Evolutionary conservation across 64 coral and sea anemone species (phyloP).

Genomic region (Montipora cactus): DNA sequence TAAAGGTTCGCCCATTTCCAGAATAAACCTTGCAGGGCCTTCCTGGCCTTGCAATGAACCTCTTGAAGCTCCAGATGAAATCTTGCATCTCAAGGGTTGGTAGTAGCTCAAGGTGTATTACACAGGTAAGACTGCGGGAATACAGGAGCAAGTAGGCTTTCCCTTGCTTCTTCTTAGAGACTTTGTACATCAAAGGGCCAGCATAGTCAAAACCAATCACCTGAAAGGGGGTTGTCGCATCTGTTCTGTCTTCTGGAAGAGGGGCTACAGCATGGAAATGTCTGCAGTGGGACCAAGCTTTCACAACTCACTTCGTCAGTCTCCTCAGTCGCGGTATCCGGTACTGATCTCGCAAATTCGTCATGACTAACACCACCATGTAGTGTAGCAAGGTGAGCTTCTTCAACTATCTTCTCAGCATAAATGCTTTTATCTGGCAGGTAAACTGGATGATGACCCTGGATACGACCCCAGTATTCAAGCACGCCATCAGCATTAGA

Average conservation of each 20-base stretch:
- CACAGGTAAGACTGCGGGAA: neutral
- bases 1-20: conserved; percentile 10
- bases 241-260: no score
- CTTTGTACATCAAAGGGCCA: no score
- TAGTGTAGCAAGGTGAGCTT: neutral
- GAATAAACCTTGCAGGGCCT: neutral
- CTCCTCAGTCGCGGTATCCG: no score
- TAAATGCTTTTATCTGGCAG: neutral
- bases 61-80: conserved; percentile 1
- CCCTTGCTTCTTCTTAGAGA: neutral
- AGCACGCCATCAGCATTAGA: no score
- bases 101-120: neutral
- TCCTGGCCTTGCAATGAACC: neutral
- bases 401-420: neutral
- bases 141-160: conserved; percentile 8
- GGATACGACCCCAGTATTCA: neutral
- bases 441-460: neutral
- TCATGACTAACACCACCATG: neutral
- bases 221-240: no score
- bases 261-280: neutral
- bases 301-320: neutral
- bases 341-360: no score
- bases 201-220: no score
- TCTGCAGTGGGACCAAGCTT: neutral
- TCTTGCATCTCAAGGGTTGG: neutral